Evolutionary conservation across 2,888 invertebrate genomes (phyloP), one percentile per base, ranked within the genome.

Genomic region (Tachina fera): DNA sequence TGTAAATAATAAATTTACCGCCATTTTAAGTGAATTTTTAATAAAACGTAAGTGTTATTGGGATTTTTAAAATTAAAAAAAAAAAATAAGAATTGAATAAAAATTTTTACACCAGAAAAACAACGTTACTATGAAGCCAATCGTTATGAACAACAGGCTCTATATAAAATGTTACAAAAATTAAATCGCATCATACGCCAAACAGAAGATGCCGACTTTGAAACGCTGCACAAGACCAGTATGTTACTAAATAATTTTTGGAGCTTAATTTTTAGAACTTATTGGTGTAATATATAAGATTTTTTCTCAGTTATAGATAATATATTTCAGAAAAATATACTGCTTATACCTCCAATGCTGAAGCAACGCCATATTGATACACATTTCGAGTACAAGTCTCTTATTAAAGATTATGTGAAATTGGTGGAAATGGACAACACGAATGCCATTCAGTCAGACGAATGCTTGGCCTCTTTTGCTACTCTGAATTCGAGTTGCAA

Each of bases 11-110:
- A 89, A 90, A 79, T 90, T 91, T 63, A 86, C 90, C 58, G 87
- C 89, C 63, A 86, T 91, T 70, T 76, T 91, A 56, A 84, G 88
- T 56, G 89, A 91, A 87, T 91, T 91, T 78, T 85, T 91, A 88
- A 91, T 91, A 81, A 91, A 91, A 88, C 91, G 91, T 91, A 81
- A 89, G 90, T 88, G 16, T 22, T 45, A 13, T 76, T 22, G 3
- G 31, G 31, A 2, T 11, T 49, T 14, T 22, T 2, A 22, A 22
- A 22, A 22, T 22, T 22, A 22, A 22, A 6, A 13, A 49, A 11
- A 49, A 14, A 0, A 49, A n/a, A n/a, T n/a, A n/a, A n/a, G n/a
- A n/a, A n/a, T n/a, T 3, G 0, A 49, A 11, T 14, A 49, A 49
- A 14, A 49, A 49, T 14, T 14, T 3, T 1, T 14, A 49, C 4